Base-by-base conservation (phyloP, 2,797 vertebrate species). In the Sarcoramphus papa region DNA sequence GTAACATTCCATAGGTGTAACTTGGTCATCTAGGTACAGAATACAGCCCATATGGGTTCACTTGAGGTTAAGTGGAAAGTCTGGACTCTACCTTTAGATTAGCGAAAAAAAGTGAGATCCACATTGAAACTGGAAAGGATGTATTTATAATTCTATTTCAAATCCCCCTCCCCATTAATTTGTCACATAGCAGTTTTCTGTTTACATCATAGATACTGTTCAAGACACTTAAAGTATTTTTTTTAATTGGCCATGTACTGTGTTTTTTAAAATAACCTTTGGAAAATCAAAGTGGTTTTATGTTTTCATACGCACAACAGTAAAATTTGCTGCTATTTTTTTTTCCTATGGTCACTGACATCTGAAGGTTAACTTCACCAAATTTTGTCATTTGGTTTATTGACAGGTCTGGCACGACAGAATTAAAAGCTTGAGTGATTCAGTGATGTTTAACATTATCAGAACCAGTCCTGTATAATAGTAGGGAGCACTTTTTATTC, bases 391-490 rank as follows among this genome's bases (percentile, higher is more conserved):
- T 54, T 78, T 62, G 5, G 12, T 69, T 92, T 95, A 84, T 54
- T 90, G 67, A 43, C 65, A 88, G 83, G 70, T 69, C 47, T 90
- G 73, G 53, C 56, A 69, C 33, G 59, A 54, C 22, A 73, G 35
- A 80, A 78, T 62, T 85, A 88, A 95, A 88, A 92, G 65, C 73
- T n/a, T 51, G 69, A n/a, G 40, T 59, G 91, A 93, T 81, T 73
- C 62, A 9, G 33, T 76, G 57, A 48, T 51, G 72, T 88, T 84
- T 28, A 78, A 59, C 73, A 84, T 84, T 40, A 92, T 31, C 90
- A 67, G 59, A 78, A 81, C n/a, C 54, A 85, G 50, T 54, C 27
- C 59, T 40, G 16, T 40, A 15, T 54, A 80, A 51, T 15, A 51
- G 63, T 7, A 67, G 63, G 51, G 43, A 94, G 45, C 53, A 40